Evolutionary conservation across 1,140 invertebrate genomes (phyloP), one percentile per base, ranked within the genome.

Genomic region (Onthophagus taurus): DNA sequence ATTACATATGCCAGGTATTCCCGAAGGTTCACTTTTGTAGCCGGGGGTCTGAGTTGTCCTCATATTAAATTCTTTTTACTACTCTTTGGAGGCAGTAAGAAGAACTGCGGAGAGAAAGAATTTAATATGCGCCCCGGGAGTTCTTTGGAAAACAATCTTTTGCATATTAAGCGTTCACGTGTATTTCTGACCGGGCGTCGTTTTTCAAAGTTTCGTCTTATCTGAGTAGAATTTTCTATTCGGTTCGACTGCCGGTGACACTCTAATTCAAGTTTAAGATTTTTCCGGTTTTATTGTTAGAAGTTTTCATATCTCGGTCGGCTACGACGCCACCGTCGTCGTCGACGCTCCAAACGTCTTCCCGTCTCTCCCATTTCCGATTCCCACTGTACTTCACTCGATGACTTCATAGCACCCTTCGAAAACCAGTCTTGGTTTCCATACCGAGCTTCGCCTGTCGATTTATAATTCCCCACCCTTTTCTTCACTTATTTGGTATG

Each of bases 251-350:
- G 50, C 39, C 50, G 47, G 50, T 52, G 50, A 52, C 50, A 52
- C 47, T 52, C 50, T 52, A 52, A 52, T 52, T 52, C 50, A 52
- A 52, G 50, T 52, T 52, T 52, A 52, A 52, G 47, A 52, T 49
- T 49, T 45, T 14, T 6, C 47, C 44, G 26, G 31, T 18, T 42
- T 47, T 39, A 50, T 50, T 42, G 35, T 46, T 18, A 30, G 31
- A 46, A 46, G 16, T 49, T 50, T 50, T 47, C 44, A 38, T 50
- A 50, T 50, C 44, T n/a, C n/a, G n/a, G n/a, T 17, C 31, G 7
- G 11, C 16, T 18, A 9, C 31, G 6, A n/a, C 31, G 14, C 31
- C 35, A 21, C 17, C 14, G 5, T 6, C 35, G 7, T 7, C 24
- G 11, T 21, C 13, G 4, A 20, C 24, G 11, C 35, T 18, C 11